Evolutionary conservation across 2,113 vertebrate genomes (phyloP).

Genomic region (Agapornis roseicollis): DNA sequence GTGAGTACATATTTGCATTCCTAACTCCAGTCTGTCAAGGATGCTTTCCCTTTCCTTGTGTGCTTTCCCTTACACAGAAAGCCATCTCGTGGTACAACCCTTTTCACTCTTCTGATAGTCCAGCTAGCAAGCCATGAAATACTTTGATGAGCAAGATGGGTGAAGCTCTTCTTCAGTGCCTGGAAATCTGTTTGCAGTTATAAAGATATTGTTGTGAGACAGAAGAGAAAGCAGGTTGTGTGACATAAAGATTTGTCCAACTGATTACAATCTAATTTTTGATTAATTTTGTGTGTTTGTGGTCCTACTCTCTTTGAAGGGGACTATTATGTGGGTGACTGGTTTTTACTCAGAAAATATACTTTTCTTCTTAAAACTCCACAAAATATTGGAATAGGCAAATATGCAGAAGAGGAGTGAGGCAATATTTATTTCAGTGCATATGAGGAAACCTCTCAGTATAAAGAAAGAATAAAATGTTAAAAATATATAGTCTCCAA

Average conservation of each 20-base stretch:
- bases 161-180: not conserved
- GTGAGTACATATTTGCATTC: not conserved
- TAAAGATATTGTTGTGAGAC: not conserved
- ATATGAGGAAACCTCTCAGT: not conserved
- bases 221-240: not conserved
- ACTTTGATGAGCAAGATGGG: not conserved
- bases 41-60: not conserved
- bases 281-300: not conserved
- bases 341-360: not conserved
- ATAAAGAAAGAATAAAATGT: not conserved
- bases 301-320: not conserved
- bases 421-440: not conserved
- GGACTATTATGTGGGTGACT: rapidly evolving
- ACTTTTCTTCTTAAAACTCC: not conserved
- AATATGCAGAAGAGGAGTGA: not conserved
- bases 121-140: not conserved
- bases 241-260: not conserved
- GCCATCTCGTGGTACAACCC: not conserved
- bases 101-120: not conserved
- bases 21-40: not conserved
- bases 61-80: not conserved
- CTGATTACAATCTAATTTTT: not conserved
- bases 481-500: not conserved
- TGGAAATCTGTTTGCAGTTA: not conserved
- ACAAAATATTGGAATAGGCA: not conserved